Conservation (phyloP, 2,888 invertebrate genomes). For the Athripsodes cinereus region DNA sequence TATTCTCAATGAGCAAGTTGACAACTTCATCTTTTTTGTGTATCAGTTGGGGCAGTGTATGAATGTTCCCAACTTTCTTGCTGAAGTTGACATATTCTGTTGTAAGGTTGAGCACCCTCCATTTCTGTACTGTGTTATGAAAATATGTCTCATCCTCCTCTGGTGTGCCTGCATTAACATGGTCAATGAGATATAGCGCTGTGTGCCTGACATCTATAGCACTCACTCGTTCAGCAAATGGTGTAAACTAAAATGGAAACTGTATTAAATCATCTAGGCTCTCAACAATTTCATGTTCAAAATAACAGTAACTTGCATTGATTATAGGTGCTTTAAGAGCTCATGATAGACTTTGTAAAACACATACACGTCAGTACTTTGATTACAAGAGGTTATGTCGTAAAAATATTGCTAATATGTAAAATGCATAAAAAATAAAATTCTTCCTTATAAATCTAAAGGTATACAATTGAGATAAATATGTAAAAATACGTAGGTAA, state of each 20-base stretch:
- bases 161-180: conserved; percentile 64
- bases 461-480: too few relatives aligned
- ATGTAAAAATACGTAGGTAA: too few relatives aligned
- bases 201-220: conserved; percentile 75
- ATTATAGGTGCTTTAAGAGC: too few relatives aligned
- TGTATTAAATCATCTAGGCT: too few relatives aligned
- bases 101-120: conserved; percentile 83
- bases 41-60: conserved; percentile 80
- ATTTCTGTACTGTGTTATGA: conserved; percentile 76
- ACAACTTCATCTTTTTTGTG: conserved; percentile 74
- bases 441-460: too few relatives aligned
- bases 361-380: too few relatives aligned
- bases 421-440: too few relatives aligned
- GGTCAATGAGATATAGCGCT: conserved; percentile 78
- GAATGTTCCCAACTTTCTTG: conserved; percentile 65
- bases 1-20: conserved; percentile 63
- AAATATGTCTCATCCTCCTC: conserved; percentile 74
- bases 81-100: conserved; percentile 74
- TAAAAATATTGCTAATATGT: too few relatives aligned
- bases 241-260: conserved; percentile 62
- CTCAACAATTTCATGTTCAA: too few relatives aligned
- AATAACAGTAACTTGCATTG: too few relatives aligned
- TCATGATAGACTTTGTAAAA: too few relatives aligned
- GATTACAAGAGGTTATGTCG: too few relatives aligned
- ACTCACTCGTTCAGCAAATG: conserved; percentile 81